Percentiles rank a stretch among this genome's conserved stretches.
Evolutionary conservation across 1,140 invertebrate genomes (phyloP).

Genomic region (Coptotermes formosanus): DNA sequence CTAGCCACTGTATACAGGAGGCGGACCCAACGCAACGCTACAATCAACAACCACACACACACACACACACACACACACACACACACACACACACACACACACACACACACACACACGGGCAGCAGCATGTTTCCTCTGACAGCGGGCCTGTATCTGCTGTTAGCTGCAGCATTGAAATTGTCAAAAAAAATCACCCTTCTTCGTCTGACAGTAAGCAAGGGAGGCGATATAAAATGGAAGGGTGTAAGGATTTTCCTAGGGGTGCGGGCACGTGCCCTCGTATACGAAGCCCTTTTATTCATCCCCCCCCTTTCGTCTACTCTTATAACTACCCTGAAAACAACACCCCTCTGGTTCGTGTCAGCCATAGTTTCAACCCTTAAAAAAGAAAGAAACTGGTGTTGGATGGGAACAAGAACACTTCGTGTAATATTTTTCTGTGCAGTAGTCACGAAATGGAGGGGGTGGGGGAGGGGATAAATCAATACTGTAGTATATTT

Average conservation of each 20-base stretch:
- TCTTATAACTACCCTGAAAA: slow-evolving; percentile 18
- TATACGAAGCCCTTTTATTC: neutral
- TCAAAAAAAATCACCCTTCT: slow-evolving; percentile 21
- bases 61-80: neutral
- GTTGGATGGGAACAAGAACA: slow-evolving; percentile 22
- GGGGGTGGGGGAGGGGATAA: slow-evolving; percentile 21
- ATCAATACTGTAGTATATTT: slow-evolving; percentile 33
- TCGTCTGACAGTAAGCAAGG: slow-evolving; percentile 21
- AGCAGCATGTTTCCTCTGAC: neutral
- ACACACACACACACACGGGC: neutral
- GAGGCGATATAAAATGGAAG: slow-evolving; percentile 9
- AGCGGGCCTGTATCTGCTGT: neutral
- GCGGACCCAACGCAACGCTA: slow-evolving; percentile 23
- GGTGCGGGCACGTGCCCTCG: slow-evolving; percentile 1
- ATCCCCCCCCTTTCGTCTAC: neutral
- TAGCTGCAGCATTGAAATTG: slow-evolving; percentile 21
- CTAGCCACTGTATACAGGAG: slow-evolving; percentile 32
- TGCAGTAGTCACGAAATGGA: slow-evolving; percentile 31
- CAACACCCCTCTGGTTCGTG: slow-evolving; percentile 11
- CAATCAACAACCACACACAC: slow-evolving; percentile 31
- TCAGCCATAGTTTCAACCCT: slow-evolving; percentile 17
- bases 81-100: neutral
- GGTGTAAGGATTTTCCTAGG: neutral
- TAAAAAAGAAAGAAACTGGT: slow-evolving; percentile 29
- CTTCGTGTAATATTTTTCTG: slow-evolving; percentile 30